A percentile compares a stretch with the other conserved stretches of the same genome.
These are phyloP conservation scores for Hydrolagus colliei DNA, from an alignment of 2,797 vertebrate species.

Conservation along the genomic window DNA sequence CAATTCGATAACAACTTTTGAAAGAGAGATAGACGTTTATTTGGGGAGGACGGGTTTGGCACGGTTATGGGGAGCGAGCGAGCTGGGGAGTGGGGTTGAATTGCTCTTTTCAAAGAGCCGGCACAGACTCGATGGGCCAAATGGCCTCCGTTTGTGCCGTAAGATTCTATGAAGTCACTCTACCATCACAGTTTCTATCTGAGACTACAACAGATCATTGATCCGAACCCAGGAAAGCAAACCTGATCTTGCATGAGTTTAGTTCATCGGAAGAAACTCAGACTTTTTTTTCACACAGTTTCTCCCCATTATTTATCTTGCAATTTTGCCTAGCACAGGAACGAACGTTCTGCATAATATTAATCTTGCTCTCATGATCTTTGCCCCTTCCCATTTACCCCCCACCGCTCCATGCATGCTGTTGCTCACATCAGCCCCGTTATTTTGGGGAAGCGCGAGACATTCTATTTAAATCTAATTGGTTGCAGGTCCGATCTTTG, in stretches of 20 bases:
- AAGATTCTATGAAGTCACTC: not conserved
- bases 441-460: not conserved
- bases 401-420: conserved; percentile 8
- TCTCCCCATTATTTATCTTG: not conserved
- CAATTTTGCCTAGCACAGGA: not conserved
- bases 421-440: not conserved
- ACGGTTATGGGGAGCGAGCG: too few relatives aligned
- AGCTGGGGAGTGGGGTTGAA: too few relatives aligned
- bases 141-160: too few relatives aligned
- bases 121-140: too few relatives aligned
- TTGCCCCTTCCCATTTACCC: conserved; percentile 2
- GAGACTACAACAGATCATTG: not conserved
- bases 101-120: too few relatives aligned
- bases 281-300: not conserved
- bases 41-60: too few relatives aligned
- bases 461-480: not conserved
- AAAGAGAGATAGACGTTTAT: too few relatives aligned
- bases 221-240: not conserved
- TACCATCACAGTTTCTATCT: not conserved
- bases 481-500: conserved; percentile 2
- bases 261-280: not conserved
- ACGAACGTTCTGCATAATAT: not conserved
- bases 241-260: not conserved
- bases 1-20: too few relatives aligned
- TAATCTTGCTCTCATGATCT: not conserved